These are phyloP conservation scores for Solea solea DNA, from an alignment of 2,113 vertebrate genomes.

Conservation along the genomic window DNA sequence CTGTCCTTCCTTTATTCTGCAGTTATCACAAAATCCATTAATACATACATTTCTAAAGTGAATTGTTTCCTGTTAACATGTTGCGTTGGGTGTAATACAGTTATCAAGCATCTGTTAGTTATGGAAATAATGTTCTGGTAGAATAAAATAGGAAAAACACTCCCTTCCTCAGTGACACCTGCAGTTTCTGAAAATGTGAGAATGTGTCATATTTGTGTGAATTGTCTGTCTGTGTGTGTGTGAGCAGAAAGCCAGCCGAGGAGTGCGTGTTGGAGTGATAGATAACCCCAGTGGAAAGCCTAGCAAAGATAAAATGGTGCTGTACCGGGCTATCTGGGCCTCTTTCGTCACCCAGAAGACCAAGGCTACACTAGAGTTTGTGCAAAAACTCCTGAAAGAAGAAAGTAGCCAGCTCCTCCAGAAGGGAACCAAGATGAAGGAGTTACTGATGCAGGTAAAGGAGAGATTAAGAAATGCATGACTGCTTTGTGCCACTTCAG, in stretches of 20 bases:
- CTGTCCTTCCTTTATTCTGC: not conserved
- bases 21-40: not conserved
- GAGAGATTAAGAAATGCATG: slow-evolving; percentile 11
- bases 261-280: slow-evolving; percentile 88
- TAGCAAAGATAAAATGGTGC: slow-evolving; percentile 86
- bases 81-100: not conserved
- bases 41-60: slow-evolving; percentile 1
- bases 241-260: slow-evolving; percentile 86
- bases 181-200: slow-evolving; percentile 28
- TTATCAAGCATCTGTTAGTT: not conserved
- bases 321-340: slow-evolving; percentile 91
- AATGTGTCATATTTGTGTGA: slow-evolving; percentile 43
- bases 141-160: slow-evolving; percentile 7
- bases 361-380: slow-evolving; percentile 83
- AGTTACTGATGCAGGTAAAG: slow-evolving; percentile 86
- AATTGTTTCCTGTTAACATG: slow-evolving; percentile 12
- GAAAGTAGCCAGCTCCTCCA: slow-evolving; percentile 86
- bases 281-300: slow-evolving; percentile 90
- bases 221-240: slow-evolving; percentile 32
- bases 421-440: slow-evolving; percentile 88
- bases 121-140: not conserved
- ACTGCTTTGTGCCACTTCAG: slow-evolving; percentile 5
- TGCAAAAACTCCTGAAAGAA: slow-evolving; percentile 86
- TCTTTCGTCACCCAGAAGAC: slow-evolving; percentile 91
- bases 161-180: slow-evolving; percentile 27